These are phyloP conservation scores for Pimephales promelas DNA, from an alignment of 2,113 vertebrate species.

Conservation along the genomic window DNA sequence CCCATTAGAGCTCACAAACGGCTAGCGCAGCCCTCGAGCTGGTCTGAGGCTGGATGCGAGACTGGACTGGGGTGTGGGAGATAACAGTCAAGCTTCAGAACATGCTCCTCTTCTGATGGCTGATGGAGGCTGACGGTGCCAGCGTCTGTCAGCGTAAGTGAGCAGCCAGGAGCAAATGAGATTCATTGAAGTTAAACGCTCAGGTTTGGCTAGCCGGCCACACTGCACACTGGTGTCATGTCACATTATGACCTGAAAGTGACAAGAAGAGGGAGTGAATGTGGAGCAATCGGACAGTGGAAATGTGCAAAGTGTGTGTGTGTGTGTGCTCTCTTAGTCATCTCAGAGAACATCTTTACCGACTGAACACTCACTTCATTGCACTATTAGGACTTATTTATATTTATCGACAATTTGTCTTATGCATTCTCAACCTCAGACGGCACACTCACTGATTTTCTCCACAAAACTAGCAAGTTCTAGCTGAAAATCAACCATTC, in stretches of 20 bases:
- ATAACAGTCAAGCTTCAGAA: conserved; percentile 39
- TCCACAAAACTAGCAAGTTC: neutral
- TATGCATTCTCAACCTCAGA: neutral
- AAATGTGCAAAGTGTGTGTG: conserved; percentile 41
- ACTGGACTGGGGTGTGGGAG: conserved; percentile 68
- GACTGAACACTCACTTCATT: neutral
- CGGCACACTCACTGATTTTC: neutral
- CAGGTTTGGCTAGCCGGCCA: conserved; percentile 66
- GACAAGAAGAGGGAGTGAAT: conserved; percentile 53
- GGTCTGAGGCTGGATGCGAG: conserved; percentile 37
- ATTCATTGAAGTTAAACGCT: conserved; percentile 80
- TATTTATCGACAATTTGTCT: neutral
- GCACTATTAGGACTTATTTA: neutral
- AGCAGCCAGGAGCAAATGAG: conserved; percentile 75
- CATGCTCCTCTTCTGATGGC: conserved; percentile 55
- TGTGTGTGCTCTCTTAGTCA: neutral
- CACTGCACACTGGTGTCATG: conserved; percentile 75
- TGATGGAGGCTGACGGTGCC: conserved; percentile 73
- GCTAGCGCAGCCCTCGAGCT: neutral
- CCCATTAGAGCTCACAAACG: neutral
- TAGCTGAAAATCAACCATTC: neutral
- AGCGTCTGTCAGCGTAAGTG: conserved; percentile 63
- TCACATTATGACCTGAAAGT: conserved; percentile 77
- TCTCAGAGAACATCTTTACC: conserved; percentile 6
- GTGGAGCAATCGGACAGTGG: conserved; percentile 31